phyloP scores from a whole-genome alignment of 2,797 vertebrate genomes.

The Chelidonichthys spinosus region DNA sequence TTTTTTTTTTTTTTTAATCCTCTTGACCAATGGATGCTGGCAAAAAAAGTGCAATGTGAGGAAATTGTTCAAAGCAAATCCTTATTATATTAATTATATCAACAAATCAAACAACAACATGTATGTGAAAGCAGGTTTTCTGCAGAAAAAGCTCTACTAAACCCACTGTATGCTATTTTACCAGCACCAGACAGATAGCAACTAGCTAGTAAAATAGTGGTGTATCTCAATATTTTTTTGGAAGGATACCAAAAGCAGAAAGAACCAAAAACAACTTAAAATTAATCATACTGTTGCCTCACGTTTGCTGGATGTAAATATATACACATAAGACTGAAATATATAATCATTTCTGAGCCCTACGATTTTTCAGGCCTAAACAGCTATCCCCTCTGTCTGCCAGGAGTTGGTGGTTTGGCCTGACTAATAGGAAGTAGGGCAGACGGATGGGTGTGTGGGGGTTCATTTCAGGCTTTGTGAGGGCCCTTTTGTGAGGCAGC shows the following conservation, averaged over 20 bases:
- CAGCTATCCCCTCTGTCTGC: slow-evolving; percentile 12
- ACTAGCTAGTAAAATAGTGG: neutral
- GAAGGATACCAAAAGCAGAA: neutral
- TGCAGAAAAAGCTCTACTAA: neutral
- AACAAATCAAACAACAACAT: neutral
- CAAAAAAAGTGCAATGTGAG: neutral
- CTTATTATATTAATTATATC: neutral
- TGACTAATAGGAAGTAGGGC: slow-evolving; percentile 68
- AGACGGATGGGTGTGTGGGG: slow-evolving; percentile 66
- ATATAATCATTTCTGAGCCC: slow-evolving; percentile 4
- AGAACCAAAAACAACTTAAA: neutral
- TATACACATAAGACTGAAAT: neutral
- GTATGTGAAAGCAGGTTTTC: neutral
- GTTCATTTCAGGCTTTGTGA: slow-evolving; percentile 68
- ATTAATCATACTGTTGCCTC: neutral
- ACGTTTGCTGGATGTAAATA: neutral
- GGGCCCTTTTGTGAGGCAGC: slow-evolving; percentile 78
- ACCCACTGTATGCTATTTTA: neutral
- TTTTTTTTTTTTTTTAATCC: slow-evolving; percentile 7
- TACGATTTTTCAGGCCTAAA: slow-evolving; percentile 12
- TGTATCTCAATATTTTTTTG: neutral
- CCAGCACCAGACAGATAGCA: neutral
- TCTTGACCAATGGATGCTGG: neutral
- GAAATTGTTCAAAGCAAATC: neutral
- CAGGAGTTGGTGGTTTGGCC: slow-evolving; percentile 39